Conservation (phyloP, 92 coral and sea anemone species). For the Porites rus region DNA sequence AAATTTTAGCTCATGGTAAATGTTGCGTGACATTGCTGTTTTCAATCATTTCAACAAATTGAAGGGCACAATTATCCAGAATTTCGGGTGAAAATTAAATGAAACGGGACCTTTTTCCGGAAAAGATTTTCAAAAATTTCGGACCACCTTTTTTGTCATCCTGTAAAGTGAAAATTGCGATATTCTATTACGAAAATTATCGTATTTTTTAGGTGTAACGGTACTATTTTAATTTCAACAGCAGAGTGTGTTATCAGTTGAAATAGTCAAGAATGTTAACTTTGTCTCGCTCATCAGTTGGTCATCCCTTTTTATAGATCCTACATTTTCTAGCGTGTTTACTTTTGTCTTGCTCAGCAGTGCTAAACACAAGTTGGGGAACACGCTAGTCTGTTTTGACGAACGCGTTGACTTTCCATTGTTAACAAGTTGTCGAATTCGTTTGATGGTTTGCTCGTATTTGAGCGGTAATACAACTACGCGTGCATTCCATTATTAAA, state of each 20-base stretch:
- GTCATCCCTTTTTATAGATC: background rate
- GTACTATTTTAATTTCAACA: background rate
- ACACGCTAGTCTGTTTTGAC: too few species aligned
- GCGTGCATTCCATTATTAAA: background rate
- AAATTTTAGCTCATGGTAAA: slow-evolving; percentile 5
- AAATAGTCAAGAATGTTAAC: background rate
- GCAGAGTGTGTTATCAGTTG: background rate
- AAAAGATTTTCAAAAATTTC: background rate
- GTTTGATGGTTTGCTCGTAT: background rate
- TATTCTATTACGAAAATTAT: background rate
- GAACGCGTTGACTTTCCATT: background rate
- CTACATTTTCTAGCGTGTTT: background rate
- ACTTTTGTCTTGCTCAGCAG: background rate
- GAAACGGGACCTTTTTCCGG: background rate
- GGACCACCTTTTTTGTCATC: background rate
- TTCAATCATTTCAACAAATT: background rate
- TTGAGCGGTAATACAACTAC: background rate
- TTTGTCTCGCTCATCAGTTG: background rate
- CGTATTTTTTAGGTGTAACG: background rate
- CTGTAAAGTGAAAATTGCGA: background rate
- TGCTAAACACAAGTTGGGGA: too few species aligned
- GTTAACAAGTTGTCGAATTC: background rate
- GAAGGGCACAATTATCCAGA: background rate
- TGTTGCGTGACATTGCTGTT: slow-evolving; percentile 6
- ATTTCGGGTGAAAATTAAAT: background rate